Percentiles rank a stretch among this genome's conserved stretches.
These are phyloP conservation scores for Acanthurus leucopareius DNA, from an alignment of 2,797 vertebrate species.

Conservation along the genomic window DNA sequence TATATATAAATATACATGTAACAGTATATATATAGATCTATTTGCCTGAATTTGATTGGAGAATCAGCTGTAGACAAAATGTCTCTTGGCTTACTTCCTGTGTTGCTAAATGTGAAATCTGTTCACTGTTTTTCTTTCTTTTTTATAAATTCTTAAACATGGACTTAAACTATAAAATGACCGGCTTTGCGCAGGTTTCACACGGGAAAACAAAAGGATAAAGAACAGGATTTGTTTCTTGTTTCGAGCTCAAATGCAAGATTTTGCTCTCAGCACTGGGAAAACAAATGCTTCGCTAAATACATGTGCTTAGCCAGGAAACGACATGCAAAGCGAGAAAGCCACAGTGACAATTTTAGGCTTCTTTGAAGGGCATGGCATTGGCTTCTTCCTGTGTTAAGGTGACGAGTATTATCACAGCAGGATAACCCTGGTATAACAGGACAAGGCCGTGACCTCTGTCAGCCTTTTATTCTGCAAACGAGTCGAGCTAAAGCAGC, in stretches of 20 bases:
- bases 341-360: slow-evolving; percentile 34
- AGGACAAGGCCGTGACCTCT: slow-evolving; percentile 40
- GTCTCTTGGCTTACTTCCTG: background rate
- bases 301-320: slow-evolving; percentile 29
- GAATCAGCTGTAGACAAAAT: background rate
- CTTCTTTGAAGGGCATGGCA: slow-evolving; percentile 58
- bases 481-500: background rate
- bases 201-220: too few species aligned
- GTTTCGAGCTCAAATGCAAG: background rate
- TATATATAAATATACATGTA: slow-evolving; percentile 7
- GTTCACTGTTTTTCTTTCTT: background rate
- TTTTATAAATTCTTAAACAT: background rate
- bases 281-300: background rate
- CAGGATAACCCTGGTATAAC: slow-evolving; percentile 24
- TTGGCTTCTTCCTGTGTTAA: slow-evolving; percentile 71
- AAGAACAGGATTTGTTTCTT: background rate
- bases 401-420: slow-evolving; percentile 63
- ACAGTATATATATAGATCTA: slow-evolving; percentile 10
- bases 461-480: slow-evolving; percentile 36
- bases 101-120: background rate
- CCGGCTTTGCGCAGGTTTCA: background rate
- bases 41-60: background rate
- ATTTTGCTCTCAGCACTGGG: background rate
- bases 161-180: background rate
- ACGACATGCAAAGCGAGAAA: slow-evolving; percentile 29